Evolutionary conservation across 2,113 vertebrate genomes (phyloP).

Genomic region (Podocnemis expansa): DNA sequence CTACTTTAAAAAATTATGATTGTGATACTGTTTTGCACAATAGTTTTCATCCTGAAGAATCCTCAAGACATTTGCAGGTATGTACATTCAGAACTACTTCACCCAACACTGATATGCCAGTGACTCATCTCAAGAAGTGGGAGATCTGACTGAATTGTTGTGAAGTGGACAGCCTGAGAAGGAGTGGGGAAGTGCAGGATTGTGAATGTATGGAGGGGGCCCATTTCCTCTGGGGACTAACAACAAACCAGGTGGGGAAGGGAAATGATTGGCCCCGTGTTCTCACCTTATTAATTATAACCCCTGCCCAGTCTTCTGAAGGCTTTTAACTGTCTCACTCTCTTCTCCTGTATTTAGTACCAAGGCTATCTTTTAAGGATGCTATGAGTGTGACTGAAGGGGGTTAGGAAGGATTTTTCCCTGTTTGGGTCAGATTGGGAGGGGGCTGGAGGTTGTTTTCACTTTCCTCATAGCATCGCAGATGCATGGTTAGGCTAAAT

Average conservation of each 20-base stretch:
- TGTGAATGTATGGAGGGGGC: not conserved
- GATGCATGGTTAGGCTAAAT: not conserved
- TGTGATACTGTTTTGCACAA: not conserved
- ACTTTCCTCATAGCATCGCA: not conserved
- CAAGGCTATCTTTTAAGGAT: not conserved
- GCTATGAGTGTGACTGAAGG: not conserved
- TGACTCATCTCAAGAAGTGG: not conserved
- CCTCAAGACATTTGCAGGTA: not conserved
- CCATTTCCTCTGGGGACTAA: not conserved
- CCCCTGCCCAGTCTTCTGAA: not conserved
- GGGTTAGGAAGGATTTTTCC: not conserved
- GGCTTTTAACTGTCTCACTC: not conserved
- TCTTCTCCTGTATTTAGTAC: not conserved
- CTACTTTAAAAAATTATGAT: not conserved
- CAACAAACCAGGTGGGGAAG: not conserved
- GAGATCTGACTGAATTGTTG: not conserved
- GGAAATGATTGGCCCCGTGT: not conserved
- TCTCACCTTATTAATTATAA: not conserved
- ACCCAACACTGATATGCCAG: not conserved
- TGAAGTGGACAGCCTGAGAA: not conserved
- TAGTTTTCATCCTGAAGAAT: not conserved
- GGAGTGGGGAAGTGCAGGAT: not conserved
- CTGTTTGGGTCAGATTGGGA: not conserved
- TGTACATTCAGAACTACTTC: fast-evolving
- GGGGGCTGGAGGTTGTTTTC: not conserved